These are phyloP conservation scores for Hystrix brachyura DNA, from an alignment of 2,113 vertebrate species.

Conservation along the genomic window DNA sequence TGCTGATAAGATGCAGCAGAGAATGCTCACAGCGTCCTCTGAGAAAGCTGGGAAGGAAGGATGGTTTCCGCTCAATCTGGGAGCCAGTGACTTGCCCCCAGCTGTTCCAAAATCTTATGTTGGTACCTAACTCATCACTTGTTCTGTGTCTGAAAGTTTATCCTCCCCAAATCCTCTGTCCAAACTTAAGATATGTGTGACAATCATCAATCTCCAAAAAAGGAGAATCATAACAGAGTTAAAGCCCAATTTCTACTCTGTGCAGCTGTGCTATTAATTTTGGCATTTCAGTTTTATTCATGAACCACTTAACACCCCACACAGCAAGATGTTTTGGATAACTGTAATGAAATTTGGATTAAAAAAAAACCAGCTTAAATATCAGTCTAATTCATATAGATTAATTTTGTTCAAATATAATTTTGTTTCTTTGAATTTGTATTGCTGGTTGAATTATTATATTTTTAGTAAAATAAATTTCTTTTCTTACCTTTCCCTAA, in stretches of 20 bases:
- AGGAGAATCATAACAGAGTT: slow-evolving; percentile 31
- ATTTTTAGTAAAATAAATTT: slow-evolving; percentile 59
- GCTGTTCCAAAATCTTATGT: neutral
- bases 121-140: neutral
- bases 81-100: neutral
- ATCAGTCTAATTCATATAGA: slow-evolving; percentile 71
- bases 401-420: slow-evolving; percentile 71
- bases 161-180: neutral
- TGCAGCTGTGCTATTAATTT: slow-evolving; percentile 57
- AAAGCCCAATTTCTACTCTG: slow-evolving; percentile 42
- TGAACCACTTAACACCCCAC: slow-evolving; percentile 63
- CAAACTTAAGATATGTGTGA: neutral
- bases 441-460: slow-evolving; percentile 20
- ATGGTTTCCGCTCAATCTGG: neutral
- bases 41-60: neutral
- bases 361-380: slow-evolving; percentile 75
- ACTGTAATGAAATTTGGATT: slow-evolving; percentile 71
- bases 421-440: slow-evolving; percentile 60
- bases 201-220: neutral
- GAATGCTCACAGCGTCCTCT: neutral
- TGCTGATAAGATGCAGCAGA: neutral
- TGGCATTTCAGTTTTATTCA: slow-evolving; percentile 65
- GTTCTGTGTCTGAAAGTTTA: neutral
- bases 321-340: slow-evolving; percentile 58
- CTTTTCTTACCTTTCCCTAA: neutral